These are phyloP conservation scores for Smithornis capensis DNA, from an alignment of 2,113 vertebrate species.

Conservation along the genomic window DNA sequence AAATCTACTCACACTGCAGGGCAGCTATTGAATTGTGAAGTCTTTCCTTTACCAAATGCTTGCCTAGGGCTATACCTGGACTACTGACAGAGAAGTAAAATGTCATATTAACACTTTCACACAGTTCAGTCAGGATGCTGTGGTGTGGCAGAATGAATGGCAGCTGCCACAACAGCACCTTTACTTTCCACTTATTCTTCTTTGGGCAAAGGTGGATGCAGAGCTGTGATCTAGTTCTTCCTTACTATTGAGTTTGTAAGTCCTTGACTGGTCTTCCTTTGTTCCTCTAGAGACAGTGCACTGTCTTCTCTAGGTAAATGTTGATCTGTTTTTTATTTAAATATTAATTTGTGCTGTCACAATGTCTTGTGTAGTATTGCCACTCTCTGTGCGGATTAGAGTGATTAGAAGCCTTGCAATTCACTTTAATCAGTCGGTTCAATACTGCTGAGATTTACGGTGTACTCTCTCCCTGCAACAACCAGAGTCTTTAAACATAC, in stretches of 20 bases:
- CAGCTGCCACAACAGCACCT: neutral
- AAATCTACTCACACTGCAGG: neutral
- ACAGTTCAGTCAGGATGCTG: neutral
- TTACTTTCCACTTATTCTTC: neutral
- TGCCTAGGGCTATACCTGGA: neutral
- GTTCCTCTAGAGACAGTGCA: neutral
- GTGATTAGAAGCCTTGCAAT: slow-evolving; percentile 49
- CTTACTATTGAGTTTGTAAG: neutral
- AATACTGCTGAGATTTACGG: slow-evolving; percentile 57
- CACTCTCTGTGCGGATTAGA: slow-evolving; percentile 51
- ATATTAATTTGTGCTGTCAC: slow-evolving; percentile 67
- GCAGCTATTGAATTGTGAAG: neutral
- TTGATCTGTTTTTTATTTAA: slow-evolving; percentile 47
- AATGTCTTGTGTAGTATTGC: neutral
- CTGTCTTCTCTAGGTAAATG: slow-evolving; percentile 45
- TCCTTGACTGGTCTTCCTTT: neutral
- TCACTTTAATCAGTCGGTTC: slow-evolving; percentile 59
- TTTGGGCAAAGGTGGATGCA: neutral
- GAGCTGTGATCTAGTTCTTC: neutral
- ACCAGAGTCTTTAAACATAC: slow-evolving; percentile 12
- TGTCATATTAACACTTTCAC: neutral
- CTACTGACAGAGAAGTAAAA: neutral
- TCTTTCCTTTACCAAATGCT: neutral
- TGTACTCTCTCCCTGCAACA: neutral
- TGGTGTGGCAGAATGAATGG: neutral